Percentiles rank a stretch among this genome's conserved stretches.
phyloP scores from a whole-genome alignment of 2,888 invertebrate genomes.

The Automeris io region DNA sequence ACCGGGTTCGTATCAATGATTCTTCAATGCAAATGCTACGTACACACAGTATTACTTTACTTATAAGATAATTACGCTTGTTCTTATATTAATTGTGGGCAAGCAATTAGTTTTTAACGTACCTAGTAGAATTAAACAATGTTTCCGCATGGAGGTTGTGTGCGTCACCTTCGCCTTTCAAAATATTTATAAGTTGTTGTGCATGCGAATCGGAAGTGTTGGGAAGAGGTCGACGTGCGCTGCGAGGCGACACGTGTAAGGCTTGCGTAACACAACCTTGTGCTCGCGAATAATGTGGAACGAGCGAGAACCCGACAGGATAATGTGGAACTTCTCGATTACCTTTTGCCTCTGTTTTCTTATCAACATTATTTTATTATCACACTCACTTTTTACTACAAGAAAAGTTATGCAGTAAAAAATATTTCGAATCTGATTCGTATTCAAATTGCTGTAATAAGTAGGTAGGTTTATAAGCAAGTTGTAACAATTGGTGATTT shows the following conservation, averaged over 20 bases:
- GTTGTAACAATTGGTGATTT: no score
- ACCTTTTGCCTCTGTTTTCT: background rate
- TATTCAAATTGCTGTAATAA: no score
- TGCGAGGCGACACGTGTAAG: constrained; percentile 53
- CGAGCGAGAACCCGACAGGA: constrained; percentile 22
- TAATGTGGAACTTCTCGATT: constrained; percentile 25
- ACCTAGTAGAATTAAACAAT: constrained; percentile 15
- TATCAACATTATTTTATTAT: no score
- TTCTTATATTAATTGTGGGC: constrained; percentile 1
- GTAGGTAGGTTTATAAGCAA: no score
- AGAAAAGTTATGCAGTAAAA: no score
- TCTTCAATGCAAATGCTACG: constrained; percentile 9
- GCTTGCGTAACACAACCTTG: constrained; percentile 68
- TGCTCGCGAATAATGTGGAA: constrained; percentile 62
- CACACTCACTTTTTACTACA: no score
- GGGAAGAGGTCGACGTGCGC: constrained; percentile 55
- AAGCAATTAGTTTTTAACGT: constrained; percentile 10
- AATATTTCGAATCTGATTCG: no score
- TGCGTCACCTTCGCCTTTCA: constrained; percentile 57
- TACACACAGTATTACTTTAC: constrained; percentile 4
- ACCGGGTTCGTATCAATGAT: constrained; percentile 9
- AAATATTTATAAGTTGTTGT: constrained; percentile 44
- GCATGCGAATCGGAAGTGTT: constrained; percentile 73
- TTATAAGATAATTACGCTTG: constrained; percentile 5
- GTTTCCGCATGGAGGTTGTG: constrained; percentile 47